Evolutionary conservation across 1,140 invertebrate genomes (phyloP).

Genomic region (Procambarus clarkii): DNA sequence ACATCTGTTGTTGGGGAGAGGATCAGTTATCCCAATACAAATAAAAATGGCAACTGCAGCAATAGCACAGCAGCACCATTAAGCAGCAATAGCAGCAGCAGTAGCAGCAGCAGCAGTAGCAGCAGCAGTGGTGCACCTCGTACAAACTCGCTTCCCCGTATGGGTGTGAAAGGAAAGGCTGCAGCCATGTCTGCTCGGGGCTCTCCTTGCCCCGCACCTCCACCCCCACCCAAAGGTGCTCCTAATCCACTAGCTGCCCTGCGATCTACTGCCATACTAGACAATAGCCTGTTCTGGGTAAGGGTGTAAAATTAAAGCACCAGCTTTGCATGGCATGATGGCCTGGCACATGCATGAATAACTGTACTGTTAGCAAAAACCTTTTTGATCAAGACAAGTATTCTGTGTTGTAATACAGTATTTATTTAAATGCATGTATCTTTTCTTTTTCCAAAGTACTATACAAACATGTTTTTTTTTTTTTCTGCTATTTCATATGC

Average conservation of each 20-base stretch:
- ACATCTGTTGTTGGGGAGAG: slow-evolving; percentile 4
- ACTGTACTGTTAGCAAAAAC: neutral
- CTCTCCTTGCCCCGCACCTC: slow-evolving; percentile 67
- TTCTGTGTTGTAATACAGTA: neutral
- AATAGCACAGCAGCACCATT: slow-evolving; percentile 43
- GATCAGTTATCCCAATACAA: slow-evolving; percentile 5
- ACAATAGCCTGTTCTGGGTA: slow-evolving; percentile 72
- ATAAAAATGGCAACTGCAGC: slow-evolving; percentile 27
- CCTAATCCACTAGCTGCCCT: slow-evolving; percentile 68
- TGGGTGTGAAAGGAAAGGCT: slow-evolving; percentile 69
- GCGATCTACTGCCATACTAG: slow-evolving; percentile 71
- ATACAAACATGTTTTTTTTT: neutral
- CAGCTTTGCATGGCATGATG: slow-evolving; percentile 52
- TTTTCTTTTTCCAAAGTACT: neutral
- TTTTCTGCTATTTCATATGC: slow-evolving; percentile 74
- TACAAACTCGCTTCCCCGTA: slow-evolving; percentile 65
- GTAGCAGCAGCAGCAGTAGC: slow-evolving; percentile 64
- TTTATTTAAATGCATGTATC: neutral
- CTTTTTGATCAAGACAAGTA: neutral
- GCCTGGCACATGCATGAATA: slow-evolving; percentile 5
- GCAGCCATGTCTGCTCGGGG: slow-evolving; percentile 66
- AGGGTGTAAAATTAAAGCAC: slow-evolving; percentile 55
- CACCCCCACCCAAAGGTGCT: slow-evolving; percentile 67
- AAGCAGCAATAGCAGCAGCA: slow-evolving; percentile 61
- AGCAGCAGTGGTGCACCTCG: slow-evolving; percentile 55